These are phyloP conservation scores for Drosophila koepferae DNA, from an alignment of 2,888 invertebrate genomes.

Conservation along the genomic window DNA sequence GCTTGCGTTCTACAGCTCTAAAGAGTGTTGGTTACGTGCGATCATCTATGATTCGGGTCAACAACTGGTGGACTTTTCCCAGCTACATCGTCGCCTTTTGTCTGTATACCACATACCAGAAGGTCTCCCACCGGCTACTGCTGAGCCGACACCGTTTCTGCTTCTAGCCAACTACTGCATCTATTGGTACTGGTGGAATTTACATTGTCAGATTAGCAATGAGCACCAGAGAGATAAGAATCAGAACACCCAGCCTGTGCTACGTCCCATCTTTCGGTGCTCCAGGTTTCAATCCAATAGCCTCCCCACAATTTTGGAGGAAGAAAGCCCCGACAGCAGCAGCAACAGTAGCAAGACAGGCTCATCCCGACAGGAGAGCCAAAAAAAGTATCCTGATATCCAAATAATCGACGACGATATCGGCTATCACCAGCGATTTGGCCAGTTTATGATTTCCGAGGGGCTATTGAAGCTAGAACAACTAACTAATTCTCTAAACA, in stretches of 20 bases:
- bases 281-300: too few species aligned
- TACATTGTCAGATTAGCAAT: not conserved
- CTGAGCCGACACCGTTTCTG: not conserved
- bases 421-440: not conserved
- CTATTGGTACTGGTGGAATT: constrained; percentile 1
- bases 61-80: constrained; percentile 4
- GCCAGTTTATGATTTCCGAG: not conserved
- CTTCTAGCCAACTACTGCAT: constrained; percentile 86
- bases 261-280: rapidly evolving
- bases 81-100: not conserved
- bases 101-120: not conserved
- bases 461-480: not conserved
- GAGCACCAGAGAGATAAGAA: not conserved
- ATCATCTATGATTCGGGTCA: not conserved
- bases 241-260: not conserved
- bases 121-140: rapidly evolving
- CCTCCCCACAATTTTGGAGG: not conserved
- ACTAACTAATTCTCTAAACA: not conserved
- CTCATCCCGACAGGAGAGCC: too few species aligned
- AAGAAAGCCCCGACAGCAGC: constrained; percentile 80
- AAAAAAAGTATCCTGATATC: not conserved
- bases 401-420: not conserved
- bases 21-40: constrained; percentile 7
- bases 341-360: not conserved
- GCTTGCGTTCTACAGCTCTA: not conserved